A percentile compares a stretch with the other conserved stretches of the same genome.
These are phyloP conservation scores for Paraescarpia echinospica DNA, from an alignment of 1,140 invertebrate genomes.

Conservation along the genomic window DNA sequence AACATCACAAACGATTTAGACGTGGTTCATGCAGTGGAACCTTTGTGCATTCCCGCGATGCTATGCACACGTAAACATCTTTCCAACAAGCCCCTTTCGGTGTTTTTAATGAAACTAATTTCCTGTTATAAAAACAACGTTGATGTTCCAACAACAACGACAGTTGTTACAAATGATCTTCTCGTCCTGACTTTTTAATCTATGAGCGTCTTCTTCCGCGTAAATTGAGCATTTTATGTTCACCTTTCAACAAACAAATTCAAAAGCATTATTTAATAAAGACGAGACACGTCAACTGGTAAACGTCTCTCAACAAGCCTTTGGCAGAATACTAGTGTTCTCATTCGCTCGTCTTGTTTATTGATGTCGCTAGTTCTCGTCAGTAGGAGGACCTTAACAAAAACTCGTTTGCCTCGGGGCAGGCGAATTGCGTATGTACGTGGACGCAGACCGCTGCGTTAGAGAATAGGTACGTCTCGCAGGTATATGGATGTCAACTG, in stretches of 20 bases:
- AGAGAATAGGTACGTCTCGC: neutral
- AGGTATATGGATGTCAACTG: neutral
- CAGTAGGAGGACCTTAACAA: neutral
- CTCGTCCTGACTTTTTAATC: neutral
- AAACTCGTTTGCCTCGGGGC: neutral
- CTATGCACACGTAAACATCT: neutral
- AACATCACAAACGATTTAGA: neutral
- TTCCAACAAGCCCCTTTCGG: neutral
- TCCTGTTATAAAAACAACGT: constrained; percentile 14
- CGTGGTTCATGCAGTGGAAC: neutral
- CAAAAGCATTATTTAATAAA: neutral
- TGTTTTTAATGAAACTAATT: neutral
- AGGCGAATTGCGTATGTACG: neutral
- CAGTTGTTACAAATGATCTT: neutral
- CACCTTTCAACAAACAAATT: neutral
- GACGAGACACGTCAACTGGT: neutral
- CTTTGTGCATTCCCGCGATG: too few relatives aligned
- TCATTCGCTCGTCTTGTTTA: neutral
- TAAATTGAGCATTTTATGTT: constrained; percentile 7
- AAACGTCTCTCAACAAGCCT: neutral
- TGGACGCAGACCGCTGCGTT: neutral
- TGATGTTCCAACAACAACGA: neutral
- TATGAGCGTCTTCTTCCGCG: neutral
- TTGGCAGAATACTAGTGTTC: neutral
- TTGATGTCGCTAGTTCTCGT: neutral